Evolutionary conservation across 2,888 invertebrate species (phyloP), one percentile per base, ranked within the genome.

Genomic region (Cryptops parisi): DNA sequence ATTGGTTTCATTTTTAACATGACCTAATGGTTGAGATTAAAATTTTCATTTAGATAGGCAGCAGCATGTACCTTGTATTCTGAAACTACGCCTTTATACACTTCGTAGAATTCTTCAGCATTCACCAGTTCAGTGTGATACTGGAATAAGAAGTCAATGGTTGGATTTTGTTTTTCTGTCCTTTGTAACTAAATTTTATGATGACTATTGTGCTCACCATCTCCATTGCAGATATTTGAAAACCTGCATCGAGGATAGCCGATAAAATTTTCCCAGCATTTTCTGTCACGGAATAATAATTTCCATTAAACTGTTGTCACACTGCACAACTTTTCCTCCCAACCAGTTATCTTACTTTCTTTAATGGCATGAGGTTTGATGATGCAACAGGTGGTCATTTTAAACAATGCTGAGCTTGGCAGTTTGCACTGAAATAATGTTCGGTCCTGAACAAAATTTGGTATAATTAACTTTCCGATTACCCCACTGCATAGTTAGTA

Each of bases 341-440:
- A 15, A 17, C 9, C 6, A 15, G n/a, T n/a, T n/a, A n/a, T n/a
- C n/a, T n/a, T n/a, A n/a, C n/a, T n/a, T n/a, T n/a, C n/a, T n/a
- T n/a, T n/a, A n/a, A n/a, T n/a, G n/a, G n/a, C n/a, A 68, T 93
- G 93, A 0, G 94, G 94, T 68, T 93, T 93, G 45, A 94, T 80
- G 51, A 94, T 72, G 63, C 85, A 86, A 57, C 69, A 70, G 3
- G 71, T 70, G 33, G 64, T 65, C 51, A 67, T 65, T 5, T 57
- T 55, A 55, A 64, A 65, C 12, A 60, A 59, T 21, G 69, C 67
- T 19, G 71, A 68, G 56, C 77, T 58, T 21, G 56, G 58, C 25
- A 62, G 61, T 25, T 60, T 59, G 15, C 67, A 66, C 33, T 59
- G 60, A 61, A 73, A 73, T 64, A 72, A 73, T 57, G 71, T 67